Evolutionary conservation across 2,888 invertebrate species (phyloP).

Genomic region (Lutraria lutraria): DNA sequence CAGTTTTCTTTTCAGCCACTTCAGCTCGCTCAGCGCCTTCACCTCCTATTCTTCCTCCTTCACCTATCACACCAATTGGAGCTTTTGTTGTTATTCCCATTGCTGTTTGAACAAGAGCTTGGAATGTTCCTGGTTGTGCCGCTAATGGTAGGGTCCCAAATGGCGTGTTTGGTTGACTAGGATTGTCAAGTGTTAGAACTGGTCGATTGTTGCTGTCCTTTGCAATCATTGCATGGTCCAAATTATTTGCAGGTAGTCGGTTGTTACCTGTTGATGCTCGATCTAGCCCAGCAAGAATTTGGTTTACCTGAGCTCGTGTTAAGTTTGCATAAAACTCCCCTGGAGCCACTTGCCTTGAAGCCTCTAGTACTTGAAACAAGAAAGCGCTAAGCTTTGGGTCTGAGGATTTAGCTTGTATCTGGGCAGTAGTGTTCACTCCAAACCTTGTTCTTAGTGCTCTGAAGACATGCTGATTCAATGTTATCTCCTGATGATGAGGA

Average conservation of each 20-base stretch:
- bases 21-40: not conserved
- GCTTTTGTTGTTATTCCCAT: slow-evolving; percentile 7
- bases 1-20: not conserved
- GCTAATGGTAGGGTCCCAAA: slow-evolving; percentile 18
- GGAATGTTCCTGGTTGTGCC: slow-evolving; percentile 25
- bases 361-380: slow-evolving; percentile 62
- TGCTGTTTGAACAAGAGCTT: slow-evolving; percentile 21
- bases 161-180: not conserved
- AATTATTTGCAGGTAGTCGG: slow-evolving; percentile 43
- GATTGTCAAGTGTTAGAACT: slow-evolving; percentile 56
- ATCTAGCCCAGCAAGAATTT: slow-evolving; percentile 49
- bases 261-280: slow-evolving; percentile 26
- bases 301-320: slow-evolving; percentile 50
- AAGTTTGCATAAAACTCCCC: slow-evolving; percentile 65
- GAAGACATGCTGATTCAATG: slow-evolving; percentile 55
- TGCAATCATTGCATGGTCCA: slow-evolving; percentile 59
- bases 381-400: slow-evolving; percentile 63
- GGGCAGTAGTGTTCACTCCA: slow-evolving; percentile 59
- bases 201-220: not conserved
- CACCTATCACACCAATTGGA: not conserved
- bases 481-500: slow-evolving; percentile 58
- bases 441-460: slow-evolving; percentile 56
- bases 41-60: not conserved
- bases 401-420: slow-evolving; percentile 49
- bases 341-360: slow-evolving; percentile 49